A percentile compares a stretch with the other conserved stretches of the same genome.
phyloP scores from a whole-genome alignment of 2,113 vertebrate genomes.

The Ammodytes dubius region DNA sequence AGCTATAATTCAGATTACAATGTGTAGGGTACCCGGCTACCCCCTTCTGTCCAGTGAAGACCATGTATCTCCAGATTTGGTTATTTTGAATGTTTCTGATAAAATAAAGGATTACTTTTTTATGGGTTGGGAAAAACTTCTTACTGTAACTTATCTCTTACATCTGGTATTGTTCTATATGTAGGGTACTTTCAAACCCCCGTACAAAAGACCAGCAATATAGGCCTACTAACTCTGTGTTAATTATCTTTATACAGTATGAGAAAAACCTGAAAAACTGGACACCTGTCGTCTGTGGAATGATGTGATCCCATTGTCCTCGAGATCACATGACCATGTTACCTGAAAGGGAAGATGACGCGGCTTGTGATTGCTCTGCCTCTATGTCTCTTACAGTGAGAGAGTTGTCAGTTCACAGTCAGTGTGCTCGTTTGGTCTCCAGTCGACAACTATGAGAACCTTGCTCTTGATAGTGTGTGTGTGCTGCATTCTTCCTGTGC shows the following conservation, averaged over 20 bases:
- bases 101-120: too few species aligned
- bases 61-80: too few species aligned
- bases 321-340: constrained; percentile 47
- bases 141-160: too few species aligned
- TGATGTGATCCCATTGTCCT: constrained; percentile 59
- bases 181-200: not conserved
- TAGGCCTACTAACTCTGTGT: not conserved
- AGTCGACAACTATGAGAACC: constrained; percentile 53
- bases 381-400: not conserved
- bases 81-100: too few species aligned
- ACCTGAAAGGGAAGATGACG: constrained; percentile 29
- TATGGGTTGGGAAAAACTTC: too few species aligned
- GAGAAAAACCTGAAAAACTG: constrained; percentile 68
- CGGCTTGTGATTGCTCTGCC: not conserved
- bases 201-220: not conserved
- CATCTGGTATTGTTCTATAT: too few species aligned
- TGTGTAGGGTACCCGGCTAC: too few species aligned
- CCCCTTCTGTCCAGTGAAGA: too few species aligned
- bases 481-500: constrained; percentile 46
- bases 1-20: too few species aligned
- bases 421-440: not conserved
- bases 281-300: constrained; percentile 46
- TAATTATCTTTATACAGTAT: not conserved
- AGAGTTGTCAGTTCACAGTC: not conserved
- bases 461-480: constrained; percentile 45